Evolutionary conservation across 2,797 vertebrate species (phyloP).

Genomic region (Huso huso): DNA sequence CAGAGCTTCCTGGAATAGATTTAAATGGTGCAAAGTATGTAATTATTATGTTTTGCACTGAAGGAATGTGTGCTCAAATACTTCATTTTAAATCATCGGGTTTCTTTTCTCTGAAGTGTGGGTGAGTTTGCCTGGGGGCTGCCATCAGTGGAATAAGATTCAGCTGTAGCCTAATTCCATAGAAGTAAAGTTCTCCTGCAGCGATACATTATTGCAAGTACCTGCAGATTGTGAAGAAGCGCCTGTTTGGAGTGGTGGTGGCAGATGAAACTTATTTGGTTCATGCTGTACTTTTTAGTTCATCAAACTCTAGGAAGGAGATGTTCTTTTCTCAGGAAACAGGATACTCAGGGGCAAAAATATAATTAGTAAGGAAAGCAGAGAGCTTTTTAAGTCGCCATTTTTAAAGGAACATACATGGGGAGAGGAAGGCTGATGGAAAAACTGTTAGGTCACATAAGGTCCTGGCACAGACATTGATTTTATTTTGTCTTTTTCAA

Average conservation of each 20-base stretch:
- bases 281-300: too few relatives aligned
- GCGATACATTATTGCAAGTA: neutral
- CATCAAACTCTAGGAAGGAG: neutral
- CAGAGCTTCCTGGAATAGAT: neutral
- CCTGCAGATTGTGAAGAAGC: too few relatives aligned
- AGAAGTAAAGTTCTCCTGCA: neutral
- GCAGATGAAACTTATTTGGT: too few relatives aligned
- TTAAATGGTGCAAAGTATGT: neutral
- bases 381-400: conserved; percentile 25
- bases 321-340: conserved; percentile 28
- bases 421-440: too few relatives aligned
- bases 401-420: too few relatives aligned
- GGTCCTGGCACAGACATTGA: neutral
- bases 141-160: neutral
- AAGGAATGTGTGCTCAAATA: neutral
- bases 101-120: neutral
- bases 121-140: neutral
- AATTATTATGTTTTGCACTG: neutral
- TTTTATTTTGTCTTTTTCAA: neutral
- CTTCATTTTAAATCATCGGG: neutral
- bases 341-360: conserved; percentile 38
- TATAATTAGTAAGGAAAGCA: conserved; percentile 55
- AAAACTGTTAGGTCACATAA: too few relatives aligned
- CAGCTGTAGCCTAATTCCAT: neutral
- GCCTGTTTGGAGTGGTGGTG: too few relatives aligned